A percentile compares a stretch with the other conserved stretches of the same genome.
Conservation (phyloP, 2,797 vertebrate species). For the Danio albolineatus region DNA sequence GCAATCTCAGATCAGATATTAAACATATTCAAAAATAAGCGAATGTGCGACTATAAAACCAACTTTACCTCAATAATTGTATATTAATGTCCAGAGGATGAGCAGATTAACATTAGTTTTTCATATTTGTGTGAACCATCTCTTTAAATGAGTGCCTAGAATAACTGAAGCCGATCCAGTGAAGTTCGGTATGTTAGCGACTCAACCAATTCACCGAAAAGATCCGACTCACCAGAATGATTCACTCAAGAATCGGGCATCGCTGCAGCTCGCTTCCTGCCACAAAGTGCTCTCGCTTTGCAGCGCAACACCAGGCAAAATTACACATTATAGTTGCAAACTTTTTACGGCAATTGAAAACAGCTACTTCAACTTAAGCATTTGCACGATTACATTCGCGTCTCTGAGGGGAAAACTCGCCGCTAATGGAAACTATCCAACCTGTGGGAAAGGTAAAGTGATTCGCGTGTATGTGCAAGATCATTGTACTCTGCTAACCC, state of each 20-base stretch:
- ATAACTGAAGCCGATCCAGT: background rate
- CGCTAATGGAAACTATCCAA: conserved; percentile 45
- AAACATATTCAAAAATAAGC: too few relatives aligned
- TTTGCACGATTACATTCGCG: background rate
- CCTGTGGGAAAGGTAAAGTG: conserved; percentile 53
- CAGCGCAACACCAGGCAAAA: conserved; percentile 69
- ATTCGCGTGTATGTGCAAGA: conserved; percentile 35
- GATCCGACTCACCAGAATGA: conserved; percentile 23
- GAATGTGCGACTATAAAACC: too few relatives aligned
- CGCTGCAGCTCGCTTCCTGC: conserved; percentile 74
- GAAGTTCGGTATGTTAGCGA: background rate
- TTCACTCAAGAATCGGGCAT: conserved; percentile 14
- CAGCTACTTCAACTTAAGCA: background rate
- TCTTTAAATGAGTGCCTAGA: background rate
- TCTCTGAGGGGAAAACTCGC: conserved; percentile 61
- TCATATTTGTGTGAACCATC: too few relatives aligned
- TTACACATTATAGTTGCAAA: conserved; percentile 78
- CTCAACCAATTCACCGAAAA: background rate
- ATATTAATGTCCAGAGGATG: too few relatives aligned
- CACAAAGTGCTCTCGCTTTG: conserved; percentile 77
- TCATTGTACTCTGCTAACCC: conserved; percentile 41
- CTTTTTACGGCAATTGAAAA: conserved; percentile 65
- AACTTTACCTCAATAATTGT: too few relatives aligned
- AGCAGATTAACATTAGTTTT: too few relatives aligned
- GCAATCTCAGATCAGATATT: too few relatives aligned